Base-by-base conservation (phyloP, 2,113 vertebrate species). In the Empidonax traillii region DNA sequence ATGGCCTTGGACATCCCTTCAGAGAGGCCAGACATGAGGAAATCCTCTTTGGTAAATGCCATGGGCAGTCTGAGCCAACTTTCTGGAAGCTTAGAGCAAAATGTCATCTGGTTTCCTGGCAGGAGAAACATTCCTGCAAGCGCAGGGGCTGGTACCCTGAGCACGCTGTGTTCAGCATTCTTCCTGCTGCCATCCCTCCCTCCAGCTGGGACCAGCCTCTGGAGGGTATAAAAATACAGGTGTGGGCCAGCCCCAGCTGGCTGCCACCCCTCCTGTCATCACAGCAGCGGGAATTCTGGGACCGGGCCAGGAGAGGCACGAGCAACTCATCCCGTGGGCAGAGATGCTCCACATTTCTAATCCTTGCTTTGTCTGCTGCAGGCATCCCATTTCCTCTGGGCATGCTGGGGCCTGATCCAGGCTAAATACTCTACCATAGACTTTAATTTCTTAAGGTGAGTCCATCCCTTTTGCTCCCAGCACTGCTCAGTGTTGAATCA, bases 371-470 rank as follows among this genome's bases (percentile, higher is more conserved):
- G 84, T 79, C 77, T 58, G 8, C 94, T 89, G 24, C 97, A 99
- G 99, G 99, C 99, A 2, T 99, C 99, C 52, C 99, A 99, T 96
- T 99, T 99, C 97, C 98, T 99, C 85, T 99, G 99, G 99, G 99
- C 98, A 3, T 99, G 99, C 97, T 99, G 99, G 99, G 99, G 99
- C 1, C 98, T 99, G 59, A 99, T 99, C 97, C 99, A 99, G 97
- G 98, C 98, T 78, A 99, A 99, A 97, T 99, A 99, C 97, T 99
- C 99, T 59, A 97, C 98, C 95, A 99, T 99, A 67, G 98, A 99
- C 92, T 99, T 99, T 87, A 98, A 99, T 97, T 99, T 99, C 97
- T 98, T 99, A 53, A 98, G 99, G 99, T 99, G 98, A 97, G 98
- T 81, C 15, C 31, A 0, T 12, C 3, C 4, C 0, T 3, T 25